phyloP scores from a whole-genome alignment of 2,888 invertebrate genomes.

The Hirtodrosophila alboralis region DNA sequence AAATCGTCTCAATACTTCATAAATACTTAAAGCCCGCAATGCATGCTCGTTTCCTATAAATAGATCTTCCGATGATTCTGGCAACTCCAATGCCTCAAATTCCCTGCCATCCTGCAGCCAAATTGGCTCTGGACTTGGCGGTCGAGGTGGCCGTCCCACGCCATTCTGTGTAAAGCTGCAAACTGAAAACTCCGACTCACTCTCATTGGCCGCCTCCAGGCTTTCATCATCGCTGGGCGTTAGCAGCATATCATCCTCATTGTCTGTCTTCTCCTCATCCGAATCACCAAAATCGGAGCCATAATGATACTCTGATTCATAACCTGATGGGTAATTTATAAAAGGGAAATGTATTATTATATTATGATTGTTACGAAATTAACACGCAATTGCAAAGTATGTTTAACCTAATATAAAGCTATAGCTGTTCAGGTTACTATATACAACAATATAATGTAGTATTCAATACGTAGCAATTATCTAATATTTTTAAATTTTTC shows the following conservation, averaged over 20 bases:
- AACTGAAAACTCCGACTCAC: conserved; percentile 94
- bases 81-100: conserved; percentile 90
- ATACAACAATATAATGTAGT: no score
- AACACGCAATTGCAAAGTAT: no score
- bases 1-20: conserved; percentile 97
- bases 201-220: conserved; percentile 87
- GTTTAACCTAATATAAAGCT: no score
- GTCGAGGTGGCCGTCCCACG: conserved; percentile 86
- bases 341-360: no score
- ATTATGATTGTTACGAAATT: no score
- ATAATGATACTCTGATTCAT: conserved; percentile 96
- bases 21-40: conserved; percentile 93
- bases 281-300: conserved; percentile 97
- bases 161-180: conserved; percentile 94
- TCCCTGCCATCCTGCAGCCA: conserved; percentile 93
- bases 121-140: conserved; percentile 94
- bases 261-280: conserved; percentile 92
- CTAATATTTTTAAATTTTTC: no score
- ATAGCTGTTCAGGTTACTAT: no score
- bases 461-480: no score
- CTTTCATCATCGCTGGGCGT: conserved; percentile 89
- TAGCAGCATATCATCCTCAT: conserved; percentile 88
- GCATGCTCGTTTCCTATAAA: conserved; percentile 91
- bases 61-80: conserved; percentile 95
- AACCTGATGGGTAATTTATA: no score